Conservation (phyloP, 2,888 invertebrate genomes). For the Phyllotreta cruciferae region DNA sequence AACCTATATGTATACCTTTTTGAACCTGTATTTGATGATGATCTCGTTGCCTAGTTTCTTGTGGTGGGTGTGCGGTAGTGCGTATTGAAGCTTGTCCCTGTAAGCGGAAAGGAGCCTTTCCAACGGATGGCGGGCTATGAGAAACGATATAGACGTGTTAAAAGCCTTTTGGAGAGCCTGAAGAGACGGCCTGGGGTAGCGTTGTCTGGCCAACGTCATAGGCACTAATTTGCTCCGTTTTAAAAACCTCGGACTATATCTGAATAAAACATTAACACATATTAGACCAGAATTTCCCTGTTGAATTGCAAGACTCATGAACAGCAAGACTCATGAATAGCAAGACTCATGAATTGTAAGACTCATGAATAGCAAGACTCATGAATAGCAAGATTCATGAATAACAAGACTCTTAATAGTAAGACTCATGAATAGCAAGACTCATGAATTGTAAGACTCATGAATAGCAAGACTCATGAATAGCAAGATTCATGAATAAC, state of each 20-base stretch:
- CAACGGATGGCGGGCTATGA: conserved; percentile 83
- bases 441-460: no score
- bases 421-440: no score
- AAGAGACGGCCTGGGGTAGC: conserved; percentile 78
- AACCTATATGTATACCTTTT: no score
- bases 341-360: no score
- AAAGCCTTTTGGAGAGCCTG: conserved; percentile 76
- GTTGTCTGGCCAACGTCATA: conserved; percentile 77
- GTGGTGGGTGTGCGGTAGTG: conserved; percentile 82
- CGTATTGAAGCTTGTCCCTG: conserved; percentile 83
- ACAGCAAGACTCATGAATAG: no score
- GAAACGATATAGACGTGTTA: conserved; percentile 75
- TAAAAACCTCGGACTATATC: conserved; percentile 77
- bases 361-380: no score
- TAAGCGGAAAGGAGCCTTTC: conserved; percentile 83
- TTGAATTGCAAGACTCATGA: no score
- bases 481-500: no score
- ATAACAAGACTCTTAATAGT: no score
- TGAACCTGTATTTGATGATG: conserved; percentile 73
- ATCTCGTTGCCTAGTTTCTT: conserved; percentile 81
- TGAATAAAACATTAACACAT: conserved; percentile 46
- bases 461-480: no score
- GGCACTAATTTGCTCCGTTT: conserved; percentile 81
- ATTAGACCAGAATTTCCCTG: neutral
- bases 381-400: no score